These are phyloP conservation scores for Mungos mungo DNA, from an alignment of 2,113 vertebrate species.

Conservation along the genomic window DNA sequence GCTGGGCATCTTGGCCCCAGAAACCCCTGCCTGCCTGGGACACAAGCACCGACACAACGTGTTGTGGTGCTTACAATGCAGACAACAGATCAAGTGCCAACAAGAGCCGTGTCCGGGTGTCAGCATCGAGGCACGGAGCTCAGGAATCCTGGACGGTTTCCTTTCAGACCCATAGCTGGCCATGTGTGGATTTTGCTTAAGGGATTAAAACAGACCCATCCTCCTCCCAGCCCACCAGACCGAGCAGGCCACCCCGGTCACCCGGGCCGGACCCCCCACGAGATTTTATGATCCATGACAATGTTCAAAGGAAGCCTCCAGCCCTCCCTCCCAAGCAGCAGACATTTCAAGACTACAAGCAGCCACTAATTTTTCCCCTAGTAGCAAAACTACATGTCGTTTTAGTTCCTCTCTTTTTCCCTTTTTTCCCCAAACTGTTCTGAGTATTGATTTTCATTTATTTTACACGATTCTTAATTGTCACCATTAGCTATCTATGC, in stretches of 20 bases:
- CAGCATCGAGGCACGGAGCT: background rate
- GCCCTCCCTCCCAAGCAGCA: constrained; percentile 72
- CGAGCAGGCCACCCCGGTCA: background rate
- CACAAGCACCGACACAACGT: fast-evolving
- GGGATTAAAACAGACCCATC: constrained; percentile 68
- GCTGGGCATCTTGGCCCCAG: too few relatives aligned
- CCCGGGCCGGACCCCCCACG: constrained; percentile 51
- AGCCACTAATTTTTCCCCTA: constrained; percentile 80
- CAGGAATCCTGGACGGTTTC: background rate
- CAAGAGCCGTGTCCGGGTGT: background rate
- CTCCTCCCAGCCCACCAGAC: background rate
- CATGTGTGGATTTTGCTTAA: constrained; percentile 2
- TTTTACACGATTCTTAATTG: constrained; percentile 88
- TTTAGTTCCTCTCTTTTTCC: constrained; percentile 79
- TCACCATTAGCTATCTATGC: constrained; percentile 87
- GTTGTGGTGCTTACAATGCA: background rate
- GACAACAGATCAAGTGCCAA: constrained; percentile 19
- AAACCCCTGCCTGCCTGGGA: background rate
- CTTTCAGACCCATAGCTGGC: background rate
- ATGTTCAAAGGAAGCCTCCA: constrained; percentile 62
- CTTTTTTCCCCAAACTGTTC: constrained; percentile 80
- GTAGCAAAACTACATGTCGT: constrained; percentile 81
- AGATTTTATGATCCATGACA: constrained; percentile 66
- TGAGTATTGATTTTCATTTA: constrained; percentile 89
- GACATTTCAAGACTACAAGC: constrained; percentile 76